These are phyloP conservation scores for Drosophila persimilis DNA, from an alignment of 1,140 invertebrate species.

Conservation along the genomic window DNA sequence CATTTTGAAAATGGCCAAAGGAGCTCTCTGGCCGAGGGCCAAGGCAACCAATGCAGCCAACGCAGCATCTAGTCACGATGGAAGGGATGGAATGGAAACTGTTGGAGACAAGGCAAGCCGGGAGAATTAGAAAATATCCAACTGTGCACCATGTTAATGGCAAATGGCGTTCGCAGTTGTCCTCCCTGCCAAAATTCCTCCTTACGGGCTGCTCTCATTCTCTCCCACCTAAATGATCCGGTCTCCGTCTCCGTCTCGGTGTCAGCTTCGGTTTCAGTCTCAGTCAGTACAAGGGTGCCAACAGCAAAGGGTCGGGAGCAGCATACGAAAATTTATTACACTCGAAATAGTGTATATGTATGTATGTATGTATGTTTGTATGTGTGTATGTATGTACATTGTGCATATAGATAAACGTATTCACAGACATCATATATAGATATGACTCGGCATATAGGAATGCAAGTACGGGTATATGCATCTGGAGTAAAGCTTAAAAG, in stretches of 20 bases:
- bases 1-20: constrained; percentile 60
- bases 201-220: neutral
- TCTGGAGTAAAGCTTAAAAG: constrained; percentile 7
- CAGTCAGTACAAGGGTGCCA: constrained; percentile 49
- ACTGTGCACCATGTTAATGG: constrained; percentile 70
- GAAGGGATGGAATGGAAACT: neutral
- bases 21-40: constrained; percentile 25
- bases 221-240: neutral
- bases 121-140: constrained; percentile 58
- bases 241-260: neutral
- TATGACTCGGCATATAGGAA: neutral
- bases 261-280: constrained; percentile 16
- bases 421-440: neutral
- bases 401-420: neutral
- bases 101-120: neutral
- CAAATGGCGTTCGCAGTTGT: constrained; percentile 46
- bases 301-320: constrained; percentile 21
- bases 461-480: neutral
- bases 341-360: constrained; percentile 66
- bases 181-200: neutral
- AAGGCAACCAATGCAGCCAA: constrained; percentile 15
- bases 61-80: constrained; percentile 13
- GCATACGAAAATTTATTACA: constrained; percentile 65
- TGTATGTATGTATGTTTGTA: constrained; percentile 16
- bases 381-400: constrained; percentile 4